Conservation (phyloP, 2,113 vertebrate genomes). For the Entomyzon cyanotis region DNA sequence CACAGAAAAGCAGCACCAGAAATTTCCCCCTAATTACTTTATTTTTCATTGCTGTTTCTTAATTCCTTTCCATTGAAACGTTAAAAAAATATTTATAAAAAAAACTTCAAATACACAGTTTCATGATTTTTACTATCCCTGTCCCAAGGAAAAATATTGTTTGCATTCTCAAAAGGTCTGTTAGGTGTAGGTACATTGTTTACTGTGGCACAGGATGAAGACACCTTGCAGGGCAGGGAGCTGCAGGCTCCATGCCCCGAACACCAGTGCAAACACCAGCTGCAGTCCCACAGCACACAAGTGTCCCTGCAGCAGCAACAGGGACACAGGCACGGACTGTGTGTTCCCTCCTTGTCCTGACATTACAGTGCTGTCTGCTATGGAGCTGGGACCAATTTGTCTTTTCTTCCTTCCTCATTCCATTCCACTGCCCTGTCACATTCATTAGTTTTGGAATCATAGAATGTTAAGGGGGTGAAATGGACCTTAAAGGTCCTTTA, state of each 20-base stretch:
- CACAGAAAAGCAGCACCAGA: neutral
- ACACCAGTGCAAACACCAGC: neutral
- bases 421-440: neutral
- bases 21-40: neutral
- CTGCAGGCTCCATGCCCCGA: neutral
- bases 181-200: neutral
- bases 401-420: neutral
- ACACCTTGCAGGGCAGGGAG: neutral
- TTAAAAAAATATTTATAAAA: neutral
- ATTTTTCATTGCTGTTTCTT: neutral
- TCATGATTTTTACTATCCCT: neutral
- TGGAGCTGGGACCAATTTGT: rapidly evolving
- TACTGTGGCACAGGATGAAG: neutral
- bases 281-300: rapidly evolving
- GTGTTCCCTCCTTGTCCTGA: neutral
- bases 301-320: rapidly evolving
- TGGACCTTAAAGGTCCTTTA: too few species aligned
- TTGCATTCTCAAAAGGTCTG: rapidly evolving
- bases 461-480: neutral
- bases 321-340: rapidly evolving
- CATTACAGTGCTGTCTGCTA: neutral
- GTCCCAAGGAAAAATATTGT: rapidly evolving
- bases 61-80: neutral
- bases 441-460: neutral
- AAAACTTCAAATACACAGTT: neutral